phyloP scores from a whole-genome alignment of 2,888 invertebrate genomes.

The Synanthedon tipuliformis region DNA sequence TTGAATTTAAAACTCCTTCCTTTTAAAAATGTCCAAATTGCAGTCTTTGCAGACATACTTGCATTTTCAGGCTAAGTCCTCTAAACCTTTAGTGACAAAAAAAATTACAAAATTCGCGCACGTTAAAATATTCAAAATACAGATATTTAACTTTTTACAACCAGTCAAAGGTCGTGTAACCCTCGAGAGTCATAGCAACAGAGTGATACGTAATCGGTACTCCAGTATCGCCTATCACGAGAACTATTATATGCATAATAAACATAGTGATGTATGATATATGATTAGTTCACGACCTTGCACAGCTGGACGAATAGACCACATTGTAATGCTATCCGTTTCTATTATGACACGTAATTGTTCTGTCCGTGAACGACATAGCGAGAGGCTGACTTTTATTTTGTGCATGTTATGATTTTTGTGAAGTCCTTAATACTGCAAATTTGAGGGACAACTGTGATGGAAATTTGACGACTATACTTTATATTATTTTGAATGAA shows the following conservation, averaged over 20 bases:
- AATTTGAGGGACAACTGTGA: constrained; percentile 8
- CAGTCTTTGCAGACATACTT: too few relatives aligned
- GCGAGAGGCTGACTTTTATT: constrained; percentile 30
- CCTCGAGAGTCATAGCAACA: constrained; percentile 14
- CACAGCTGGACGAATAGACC: constrained; percentile 49
- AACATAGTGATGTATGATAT: constrained; percentile 21
- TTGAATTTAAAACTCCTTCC: too few relatives aligned
- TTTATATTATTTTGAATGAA: too few relatives aligned
- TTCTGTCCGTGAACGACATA: constrained; percentile 33
- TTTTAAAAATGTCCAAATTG: too few relatives aligned
- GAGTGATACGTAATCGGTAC: constrained; percentile 25
- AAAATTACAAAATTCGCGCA: too few relatives aligned
- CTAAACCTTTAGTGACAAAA: too few relatives aligned
- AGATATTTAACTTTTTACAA: too few relatives aligned
- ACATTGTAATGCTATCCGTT: constrained; percentile 29
- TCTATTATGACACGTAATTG: constrained; percentile 23
- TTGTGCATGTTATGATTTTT: constrained; percentile 42
- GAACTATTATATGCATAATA: constrained; percentile 27
- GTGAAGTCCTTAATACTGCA: constrained; percentile 29
- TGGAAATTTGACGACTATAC: too few relatives aligned
- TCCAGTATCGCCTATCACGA: constrained; percentile 23
- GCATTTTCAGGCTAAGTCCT: too few relatives aligned
- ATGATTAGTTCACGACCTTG: constrained; percentile 40
- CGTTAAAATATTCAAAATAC: too few relatives aligned
- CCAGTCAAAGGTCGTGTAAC: too few relatives aligned